Evolutionary conservation across 2,888 invertebrate species (phyloP).

Genomic region (Chorisops tibialis): DNA sequence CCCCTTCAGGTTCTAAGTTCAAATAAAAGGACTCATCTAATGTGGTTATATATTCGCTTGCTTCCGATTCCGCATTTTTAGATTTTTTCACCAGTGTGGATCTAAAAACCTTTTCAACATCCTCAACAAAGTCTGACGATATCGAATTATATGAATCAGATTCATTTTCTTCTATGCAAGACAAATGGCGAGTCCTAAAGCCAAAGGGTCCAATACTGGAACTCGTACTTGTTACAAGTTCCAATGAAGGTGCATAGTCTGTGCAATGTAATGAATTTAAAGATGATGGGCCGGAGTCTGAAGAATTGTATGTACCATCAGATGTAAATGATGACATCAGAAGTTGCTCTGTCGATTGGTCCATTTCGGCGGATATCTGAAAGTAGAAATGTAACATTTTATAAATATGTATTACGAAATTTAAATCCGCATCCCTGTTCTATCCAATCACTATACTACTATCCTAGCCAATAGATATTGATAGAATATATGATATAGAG

Average conservation of each 20-base stretch:
- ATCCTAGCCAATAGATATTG: too few species aligned
- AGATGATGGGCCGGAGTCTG: slow-evolving; percentile 36
- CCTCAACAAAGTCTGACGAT: slow-evolving; percentile 45
- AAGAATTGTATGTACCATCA: slow-evolving; percentile 36
- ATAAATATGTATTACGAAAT: too few species aligned
- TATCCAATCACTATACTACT: too few species aligned
- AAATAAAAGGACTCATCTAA: slow-evolving; percentile 48
- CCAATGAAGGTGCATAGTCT: neutral
- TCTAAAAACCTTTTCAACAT: neutral
- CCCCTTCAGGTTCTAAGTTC: slow-evolving; percentile 47
- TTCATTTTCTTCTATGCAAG: slow-evolving; percentile 51
- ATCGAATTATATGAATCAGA: slow-evolving; percentile 49
- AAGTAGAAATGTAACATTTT: too few species aligned
- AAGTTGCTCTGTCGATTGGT: slow-evolving; percentile 31
- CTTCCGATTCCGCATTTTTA: slow-evolving; percentile 34
- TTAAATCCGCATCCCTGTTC: too few species aligned
- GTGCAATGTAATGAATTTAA: slow-evolving; percentile 33
- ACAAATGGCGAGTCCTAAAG: slow-evolving; percentile 49
- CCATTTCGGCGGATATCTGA: slow-evolving; percentile 20
- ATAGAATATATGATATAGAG: too few species aligned
- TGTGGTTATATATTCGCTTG: slow-evolving; percentile 41
- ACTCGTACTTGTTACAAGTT: slow-evolving; percentile 9
- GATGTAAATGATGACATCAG: slow-evolving; percentile 36
- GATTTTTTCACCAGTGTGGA: slow-evolving; percentile 16
- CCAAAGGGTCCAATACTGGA: slow-evolving; percentile 36